phyloP scores from a whole-genome alignment of 2,797 vertebrate genomes.

The Hippoglossus hippoglossus region DNA sequence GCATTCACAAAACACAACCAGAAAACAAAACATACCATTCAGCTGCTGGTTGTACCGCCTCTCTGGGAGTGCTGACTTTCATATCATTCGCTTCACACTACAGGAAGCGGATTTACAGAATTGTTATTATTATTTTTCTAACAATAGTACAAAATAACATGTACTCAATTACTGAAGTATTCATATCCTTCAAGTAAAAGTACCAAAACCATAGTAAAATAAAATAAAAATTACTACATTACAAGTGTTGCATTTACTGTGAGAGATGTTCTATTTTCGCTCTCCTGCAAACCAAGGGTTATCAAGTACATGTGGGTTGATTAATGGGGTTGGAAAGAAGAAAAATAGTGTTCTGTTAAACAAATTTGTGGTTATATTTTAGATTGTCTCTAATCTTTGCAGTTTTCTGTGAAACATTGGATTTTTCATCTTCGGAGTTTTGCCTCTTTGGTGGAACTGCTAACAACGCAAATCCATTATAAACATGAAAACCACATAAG shows the following conservation, averaged over 20 bases:
- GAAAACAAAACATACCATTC: conserved; percentile 89
- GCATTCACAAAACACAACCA: not conserved
- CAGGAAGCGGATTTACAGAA: conserved; percentile 32
- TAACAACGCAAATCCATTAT: not conserved
- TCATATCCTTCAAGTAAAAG: not conserved
- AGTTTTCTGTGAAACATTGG: not conserved
- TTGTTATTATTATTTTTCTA: not conserved
- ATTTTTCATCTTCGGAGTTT: not conserved
- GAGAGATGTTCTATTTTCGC: too few species aligned
- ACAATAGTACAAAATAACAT: conserved; percentile 7
- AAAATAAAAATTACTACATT: not conserved
- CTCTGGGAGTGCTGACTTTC: conserved; percentile 80
- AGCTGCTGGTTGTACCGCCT: conserved; percentile 80
- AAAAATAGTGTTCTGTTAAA: too few species aligned
- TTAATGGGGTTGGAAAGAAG: too few species aligned
- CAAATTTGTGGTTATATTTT: too few species aligned
- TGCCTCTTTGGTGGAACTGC: not conserved
- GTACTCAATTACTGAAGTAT: not conserved
- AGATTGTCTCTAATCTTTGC: not conserved
- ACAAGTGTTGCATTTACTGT: not conserved
- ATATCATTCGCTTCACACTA: conserved; percentile 90
- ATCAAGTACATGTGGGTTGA: too few species aligned
- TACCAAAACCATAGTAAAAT: not conserved
- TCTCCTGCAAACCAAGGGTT: too few species aligned
- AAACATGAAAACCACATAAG: not conserved